These are phyloP conservation scores for Drosophila bipectinata DNA, from an alignment of 1,140 invertebrate genomes.

Conservation along the genomic window DNA sequence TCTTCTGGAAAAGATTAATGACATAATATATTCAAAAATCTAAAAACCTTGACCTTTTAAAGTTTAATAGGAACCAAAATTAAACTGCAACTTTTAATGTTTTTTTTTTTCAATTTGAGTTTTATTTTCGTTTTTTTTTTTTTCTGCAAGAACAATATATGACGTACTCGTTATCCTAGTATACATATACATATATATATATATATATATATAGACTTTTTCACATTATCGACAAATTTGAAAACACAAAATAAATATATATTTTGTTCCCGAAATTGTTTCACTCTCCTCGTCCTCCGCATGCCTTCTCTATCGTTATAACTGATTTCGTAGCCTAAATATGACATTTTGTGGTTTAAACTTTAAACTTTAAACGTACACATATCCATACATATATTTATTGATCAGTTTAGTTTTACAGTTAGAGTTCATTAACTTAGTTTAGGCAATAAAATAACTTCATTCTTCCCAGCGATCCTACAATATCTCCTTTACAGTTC, in stretches of 20 bases:
- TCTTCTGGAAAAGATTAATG: neutral
- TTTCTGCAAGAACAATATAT: slow-evolving; percentile 58
- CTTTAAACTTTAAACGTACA: slow-evolving; percentile 56
- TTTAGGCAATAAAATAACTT: slow-evolving; percentile 70
- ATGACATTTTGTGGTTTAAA: slow-evolving; percentile 58
- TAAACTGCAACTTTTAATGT: too few species aligned
- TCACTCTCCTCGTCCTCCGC: slow-evolving; percentile 21
- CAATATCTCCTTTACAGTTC: slow-evolving; percentile 18
- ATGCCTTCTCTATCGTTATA: slow-evolving; percentile 40
- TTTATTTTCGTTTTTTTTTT: slow-evolving; percentile 46
- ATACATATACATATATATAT: slow-evolving; percentile 25
- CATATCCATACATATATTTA: slow-evolving; percentile 45
- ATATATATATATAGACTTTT: slow-evolving; percentile 31
- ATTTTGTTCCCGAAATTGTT: slow-evolving; percentile 79
- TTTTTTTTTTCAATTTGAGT: slow-evolving; percentile 41
- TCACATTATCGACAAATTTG: slow-evolving; percentile 63
- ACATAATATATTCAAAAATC: neutral
- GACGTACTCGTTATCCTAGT: slow-evolving; percentile 40
- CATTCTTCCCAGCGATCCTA: slow-evolving; percentile 33
- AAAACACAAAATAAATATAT: slow-evolving; percentile 78
- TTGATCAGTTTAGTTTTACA: slow-evolving; percentile 51
- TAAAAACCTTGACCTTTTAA: too few species aligned
- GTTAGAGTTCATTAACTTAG: slow-evolving; percentile 58
- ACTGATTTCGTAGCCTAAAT: slow-evolving; percentile 74
- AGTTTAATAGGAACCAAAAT: too few species aligned